Evolutionary conservation across 2,113 vertebrate species (phyloP).

Genomic region (Callithrix jacchus): DNA sequence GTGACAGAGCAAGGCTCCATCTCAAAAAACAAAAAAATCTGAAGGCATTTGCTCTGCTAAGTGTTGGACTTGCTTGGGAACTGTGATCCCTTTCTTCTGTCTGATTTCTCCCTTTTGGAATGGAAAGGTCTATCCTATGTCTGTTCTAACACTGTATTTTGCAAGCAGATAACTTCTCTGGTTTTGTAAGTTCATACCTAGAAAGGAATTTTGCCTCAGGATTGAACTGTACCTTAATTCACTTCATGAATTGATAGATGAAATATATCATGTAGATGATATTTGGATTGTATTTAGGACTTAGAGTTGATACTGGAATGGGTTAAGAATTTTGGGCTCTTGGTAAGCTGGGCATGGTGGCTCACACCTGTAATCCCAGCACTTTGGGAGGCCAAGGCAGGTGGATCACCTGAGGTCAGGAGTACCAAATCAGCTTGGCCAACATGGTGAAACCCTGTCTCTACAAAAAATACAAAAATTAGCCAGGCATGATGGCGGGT

Average conservation of each 20-base stretch:
- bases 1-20: too few relatives aligned
- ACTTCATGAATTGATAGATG: too few relatives aligned
- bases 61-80: not conserved
- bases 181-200: not conserved
- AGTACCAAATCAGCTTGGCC: too few relatives aligned
- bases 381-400: too few relatives aligned
- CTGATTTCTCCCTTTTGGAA: not conserved
- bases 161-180: not conserved
- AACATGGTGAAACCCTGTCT: too few relatives aligned
- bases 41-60: not conserved
- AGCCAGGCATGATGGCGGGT: too few relatives aligned
- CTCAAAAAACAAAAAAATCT: not conserved
- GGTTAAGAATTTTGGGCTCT: not conserved
- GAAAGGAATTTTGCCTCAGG: not conserved
- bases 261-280: not conserved
- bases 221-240: too few relatives aligned
- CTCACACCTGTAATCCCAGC: too few relatives aligned
- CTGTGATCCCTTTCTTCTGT: not conserved
- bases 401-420: too few relatives aligned
- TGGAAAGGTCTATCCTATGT: not conserved
- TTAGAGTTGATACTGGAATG: not conserved
- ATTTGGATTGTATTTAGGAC: not conserved
- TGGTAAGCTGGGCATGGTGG: not conserved
- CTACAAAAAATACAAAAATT: too few relatives aligned
- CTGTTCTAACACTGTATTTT: not conserved